Percentiles rank a stretch among this genome's conserved stretches.
Evolutionary conservation across 92 coral and sea anemone genomes (phyloP).

Genomic region (Micromussa lordhowensis): DNA sequence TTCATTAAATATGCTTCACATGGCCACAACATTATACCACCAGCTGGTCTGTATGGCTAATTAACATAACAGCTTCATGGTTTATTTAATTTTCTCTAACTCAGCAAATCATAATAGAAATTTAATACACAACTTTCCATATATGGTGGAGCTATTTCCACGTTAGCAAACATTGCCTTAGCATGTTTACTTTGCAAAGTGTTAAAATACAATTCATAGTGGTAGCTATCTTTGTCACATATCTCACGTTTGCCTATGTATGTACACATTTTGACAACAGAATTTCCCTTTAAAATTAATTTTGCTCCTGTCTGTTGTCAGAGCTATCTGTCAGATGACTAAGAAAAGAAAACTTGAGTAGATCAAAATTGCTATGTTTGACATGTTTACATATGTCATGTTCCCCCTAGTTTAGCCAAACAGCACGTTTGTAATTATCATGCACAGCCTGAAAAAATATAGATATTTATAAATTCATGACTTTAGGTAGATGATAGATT

Average conservation of each 20-base stretch:
- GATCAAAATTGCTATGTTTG: conserved; percentile 11
- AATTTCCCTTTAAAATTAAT: background rate
- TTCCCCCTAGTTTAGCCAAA: conserved; percentile 33
- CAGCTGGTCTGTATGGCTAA: conserved; percentile 78
- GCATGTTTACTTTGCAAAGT: conserved; percentile 24
- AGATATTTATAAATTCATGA: conserved; percentile 42
- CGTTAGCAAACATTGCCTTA: conserved; percentile 20
- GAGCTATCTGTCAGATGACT: background rate
- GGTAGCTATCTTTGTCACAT: background rate
- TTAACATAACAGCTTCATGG: conserved; percentile 78
- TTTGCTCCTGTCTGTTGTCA: background rate
- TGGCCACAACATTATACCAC: conserved; percentile 20
- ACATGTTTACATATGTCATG: conserved; percentile 20
- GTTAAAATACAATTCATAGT: conserved; percentile 17
- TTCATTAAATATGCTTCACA: conserved; percentile 52
- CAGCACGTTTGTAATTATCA: conserved; percentile 48
- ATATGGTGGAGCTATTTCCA: conserved; percentile 49
- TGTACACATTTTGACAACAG: background rate
- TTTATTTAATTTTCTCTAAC: conserved; percentile 69
- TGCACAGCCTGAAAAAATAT: conserved; percentile 37
- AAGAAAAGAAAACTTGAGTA: background rate
- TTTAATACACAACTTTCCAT: conserved; percentile 54
- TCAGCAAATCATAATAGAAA: conserved; percentile 56
- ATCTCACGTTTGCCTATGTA: background rate
- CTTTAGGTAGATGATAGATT: conserved; percentile 39